These are phyloP conservation scores for Pogonocherus hispidulus DNA, from an alignment of 2,888 invertebrate species.

Conservation along the genomic window DNA sequence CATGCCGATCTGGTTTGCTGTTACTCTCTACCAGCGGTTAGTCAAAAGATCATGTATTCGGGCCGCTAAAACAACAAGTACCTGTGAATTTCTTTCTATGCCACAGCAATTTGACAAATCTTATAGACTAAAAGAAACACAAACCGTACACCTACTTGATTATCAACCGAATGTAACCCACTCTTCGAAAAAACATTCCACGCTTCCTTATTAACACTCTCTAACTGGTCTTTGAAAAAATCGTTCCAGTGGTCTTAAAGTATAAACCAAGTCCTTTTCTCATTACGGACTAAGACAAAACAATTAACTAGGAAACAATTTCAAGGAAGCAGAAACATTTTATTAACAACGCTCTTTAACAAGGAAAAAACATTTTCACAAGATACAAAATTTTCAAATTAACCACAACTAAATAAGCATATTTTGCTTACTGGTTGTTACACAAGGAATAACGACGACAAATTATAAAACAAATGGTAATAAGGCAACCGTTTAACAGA, in stretches of 20 bases:
- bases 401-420: not conserved
- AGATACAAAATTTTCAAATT: not conserved
- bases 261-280: too few relatives aligned
- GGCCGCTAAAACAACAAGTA: too few relatives aligned
- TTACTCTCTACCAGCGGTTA: too few relatives aligned
- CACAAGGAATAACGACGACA: not conserved
- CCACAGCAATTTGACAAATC: too few relatives aligned
- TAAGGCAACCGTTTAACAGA: constrained; percentile 10
- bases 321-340: not conserved
- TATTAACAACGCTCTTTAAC: not conserved
- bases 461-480: constrained; percentile 6
- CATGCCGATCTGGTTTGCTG: too few relatives aligned
- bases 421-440: not conserved
- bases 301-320: not conserved
- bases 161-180: too few relatives aligned
- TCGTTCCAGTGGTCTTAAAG: not conserved
- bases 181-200: not conserved
- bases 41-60: too few relatives aligned
- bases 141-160: too few relatives aligned
- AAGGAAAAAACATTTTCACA: not conserved
- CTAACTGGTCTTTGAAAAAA: not conserved
- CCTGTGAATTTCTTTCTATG: too few relatives aligned
- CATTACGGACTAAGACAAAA: not conserved
- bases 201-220: not conserved
- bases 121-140: too few relatives aligned